Conservation (phyloP, 2,888 invertebrate species). For the Ectemnius lituratus region DNA sequence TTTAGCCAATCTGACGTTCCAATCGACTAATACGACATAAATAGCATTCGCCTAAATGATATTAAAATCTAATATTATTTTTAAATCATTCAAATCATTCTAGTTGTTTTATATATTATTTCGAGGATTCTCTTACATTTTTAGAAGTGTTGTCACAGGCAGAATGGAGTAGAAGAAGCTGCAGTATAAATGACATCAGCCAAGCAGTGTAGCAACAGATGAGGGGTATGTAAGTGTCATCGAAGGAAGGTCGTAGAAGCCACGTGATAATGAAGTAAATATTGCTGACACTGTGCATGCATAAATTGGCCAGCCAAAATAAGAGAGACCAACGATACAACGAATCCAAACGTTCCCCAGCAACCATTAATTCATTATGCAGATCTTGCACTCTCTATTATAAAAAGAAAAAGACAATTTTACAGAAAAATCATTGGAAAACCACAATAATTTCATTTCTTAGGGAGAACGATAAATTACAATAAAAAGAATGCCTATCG, state of each 20-base stretch:
- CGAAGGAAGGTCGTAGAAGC: constrained; percentile 26
- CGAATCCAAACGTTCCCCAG: constrained; percentile 63
- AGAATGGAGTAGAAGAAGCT: constrained; percentile 63
- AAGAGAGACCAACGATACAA: constrained; percentile 66
- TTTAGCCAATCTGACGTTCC: constrained; percentile 48
- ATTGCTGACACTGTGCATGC: constrained; percentile 66
- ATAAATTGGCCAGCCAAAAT: constrained; percentile 69
- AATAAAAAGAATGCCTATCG: no score
- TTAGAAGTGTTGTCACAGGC: constrained; percentile 64
- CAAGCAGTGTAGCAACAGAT: constrained; percentile 61
- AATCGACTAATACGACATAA: constrained; percentile 63
- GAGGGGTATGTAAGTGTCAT: constrained; percentile 14
- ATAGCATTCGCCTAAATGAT: constrained; percentile 68
- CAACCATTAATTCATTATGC: constrained; percentile 65
- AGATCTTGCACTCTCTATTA: constrained; percentile 65
- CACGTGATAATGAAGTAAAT: constrained; percentile 64
- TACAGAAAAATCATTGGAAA: not conserved
- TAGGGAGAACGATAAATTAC: no score
- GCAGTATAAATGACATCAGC: constrained; percentile 58
- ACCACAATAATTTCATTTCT: not conserved
- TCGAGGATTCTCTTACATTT: constrained; percentile 58
- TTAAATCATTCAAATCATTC: no score
- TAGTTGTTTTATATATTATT: no score
- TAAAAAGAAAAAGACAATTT: not conserved
- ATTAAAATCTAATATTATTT: no score